Evolutionary conservation across 2,797 vertebrate species (phyloP).

Genomic region (Pangasius djambal): DNA sequence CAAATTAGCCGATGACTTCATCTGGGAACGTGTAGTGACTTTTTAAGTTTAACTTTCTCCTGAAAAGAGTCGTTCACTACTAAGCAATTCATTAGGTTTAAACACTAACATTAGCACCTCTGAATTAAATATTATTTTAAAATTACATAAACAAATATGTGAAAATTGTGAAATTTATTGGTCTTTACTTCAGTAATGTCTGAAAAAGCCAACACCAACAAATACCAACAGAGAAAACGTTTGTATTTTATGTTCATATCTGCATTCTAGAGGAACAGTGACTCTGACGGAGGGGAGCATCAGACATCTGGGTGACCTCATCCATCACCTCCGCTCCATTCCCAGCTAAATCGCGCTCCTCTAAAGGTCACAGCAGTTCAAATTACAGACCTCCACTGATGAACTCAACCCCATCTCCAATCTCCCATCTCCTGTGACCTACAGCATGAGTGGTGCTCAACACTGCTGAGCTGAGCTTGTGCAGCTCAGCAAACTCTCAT

Average conservation of each 20-base stretch:
- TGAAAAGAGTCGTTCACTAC: neutral
- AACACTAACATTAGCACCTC: too few species aligned
- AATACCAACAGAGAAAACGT: neutral
- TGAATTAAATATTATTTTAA: neutral
- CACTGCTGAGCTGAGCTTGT: neutral
- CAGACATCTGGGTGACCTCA: conserved; percentile 58
- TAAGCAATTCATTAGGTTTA: too few species aligned
- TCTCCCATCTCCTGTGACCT: conserved; percentile 22
- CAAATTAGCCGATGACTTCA: neutral
- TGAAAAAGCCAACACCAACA: neutral
- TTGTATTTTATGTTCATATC: neutral
- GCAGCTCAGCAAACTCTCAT: conserved; percentile 53
- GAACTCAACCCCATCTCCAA: conserved; percentile 42
- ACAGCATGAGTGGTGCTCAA: conserved; percentile 20
- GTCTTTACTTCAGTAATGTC: neutral
- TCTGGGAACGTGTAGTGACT: neutral
- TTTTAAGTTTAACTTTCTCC: neutral
- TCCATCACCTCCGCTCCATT: conserved; percentile 49
- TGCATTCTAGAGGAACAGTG: neutral
- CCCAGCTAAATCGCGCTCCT: conserved; percentile 50
- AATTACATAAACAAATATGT: neutral
- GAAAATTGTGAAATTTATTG: neutral
- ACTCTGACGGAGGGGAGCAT: neutral
- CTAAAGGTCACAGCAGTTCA: conserved; percentile 52
- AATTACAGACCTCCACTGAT: conserved; percentile 46